Evolutionary conservation across 2,888 invertebrate genomes (phyloP).

Genomic region (Ichneumoninae sp.): DNA sequence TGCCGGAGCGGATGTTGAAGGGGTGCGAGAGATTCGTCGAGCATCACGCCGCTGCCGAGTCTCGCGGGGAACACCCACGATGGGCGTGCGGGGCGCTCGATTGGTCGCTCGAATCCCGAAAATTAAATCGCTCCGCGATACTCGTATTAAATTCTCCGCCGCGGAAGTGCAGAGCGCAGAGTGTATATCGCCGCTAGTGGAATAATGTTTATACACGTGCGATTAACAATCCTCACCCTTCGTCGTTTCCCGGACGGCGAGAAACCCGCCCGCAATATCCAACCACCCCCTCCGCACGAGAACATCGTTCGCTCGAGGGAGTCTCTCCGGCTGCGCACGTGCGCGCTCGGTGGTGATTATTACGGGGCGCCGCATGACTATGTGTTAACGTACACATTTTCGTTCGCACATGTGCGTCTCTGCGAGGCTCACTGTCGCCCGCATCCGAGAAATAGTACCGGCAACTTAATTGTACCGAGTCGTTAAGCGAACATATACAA

Average conservation of each 20-base stretch:
- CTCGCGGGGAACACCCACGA: conserved; percentile 49
- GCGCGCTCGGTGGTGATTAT: conserved; percentile 63
- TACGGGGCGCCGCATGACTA: conserved; percentile 57
- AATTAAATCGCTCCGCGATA: conserved; percentile 56
- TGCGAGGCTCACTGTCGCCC: conserved; percentile 10
- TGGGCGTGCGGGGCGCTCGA: conserved; percentile 35
- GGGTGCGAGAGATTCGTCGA: conserved; percentile 42
- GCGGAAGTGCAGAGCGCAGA: background rate
- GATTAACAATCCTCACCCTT: conserved; percentile 42
- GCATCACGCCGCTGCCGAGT: conserved; percentile 18
- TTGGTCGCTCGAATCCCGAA: conserved; percentile 38
- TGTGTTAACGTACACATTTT: conserved; percentile 3
- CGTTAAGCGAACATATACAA: conserved; percentile 63
- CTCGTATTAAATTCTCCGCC: conserved; percentile 9
- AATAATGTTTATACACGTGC: conserved; percentile 48
- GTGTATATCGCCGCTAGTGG: conserved; percentile 3
- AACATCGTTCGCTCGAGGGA: conserved; percentile 56
- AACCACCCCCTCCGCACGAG: conserved; percentile 30
- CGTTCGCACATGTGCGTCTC: conserved; percentile 23
- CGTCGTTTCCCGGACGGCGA: conserved; percentile 25
- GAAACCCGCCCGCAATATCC: conserved; percentile 6
- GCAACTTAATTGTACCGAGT: conserved; percentile 66
- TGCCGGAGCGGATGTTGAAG: conserved; percentile 14
- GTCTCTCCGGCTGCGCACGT: conserved; percentile 56
- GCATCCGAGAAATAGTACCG: conserved; percentile 48